Evolutionary conservation across 2,797 vertebrate genomes (phyloP), one percentile per base, ranked within the genome.

Genomic region (Periophthalmus magnuspinnatus): DNA sequence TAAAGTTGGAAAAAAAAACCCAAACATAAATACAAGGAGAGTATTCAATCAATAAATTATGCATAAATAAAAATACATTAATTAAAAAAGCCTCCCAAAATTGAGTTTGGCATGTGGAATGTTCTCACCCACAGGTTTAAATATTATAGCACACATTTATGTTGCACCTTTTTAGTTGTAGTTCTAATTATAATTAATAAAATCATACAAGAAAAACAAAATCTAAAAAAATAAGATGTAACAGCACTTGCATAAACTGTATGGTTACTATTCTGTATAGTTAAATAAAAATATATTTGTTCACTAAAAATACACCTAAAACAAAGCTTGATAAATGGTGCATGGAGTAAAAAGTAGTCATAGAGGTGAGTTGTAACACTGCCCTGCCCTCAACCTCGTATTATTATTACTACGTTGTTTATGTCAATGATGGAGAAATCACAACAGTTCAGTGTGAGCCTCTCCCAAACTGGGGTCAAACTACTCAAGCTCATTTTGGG

Each of bases 401-500:
- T 14, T 11, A 3, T 38, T 11, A 21, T 19, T 59, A 11, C 33
- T 41, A 13, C 11, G 0, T 61, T 57, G 3, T 9, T 64, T 28
- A 5, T 22, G 50, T 67, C 21, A 21, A 2, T 54, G 68, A 56
- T 63, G 41, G 62, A 16, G 38, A 68, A 28, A 61, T 69, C 2
- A 68, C 28, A 60, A 24, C 58, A 50, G 48, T 32, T 66, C 67
- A 45, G 45, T 45, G 22, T 65, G 67, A 81, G 22, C 59, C 45
- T 47, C 52, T 21, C 3, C 6, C 69, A 70, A 58, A 34, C 60
- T 36, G 63, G 67, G 19, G 0, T 75, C 74, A 61, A 61, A 74
- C 57, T 82, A 36, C 33, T 60, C 17, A 58, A 75, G 77, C 59
- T 81, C 71, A 24, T 74, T 57, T 54, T 32, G 45, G 70, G 57